These are phyloP conservation scores for Strix aluco DNA, from an alignment of 2,113 vertebrate species.

Conservation along the genomic window DNA sequence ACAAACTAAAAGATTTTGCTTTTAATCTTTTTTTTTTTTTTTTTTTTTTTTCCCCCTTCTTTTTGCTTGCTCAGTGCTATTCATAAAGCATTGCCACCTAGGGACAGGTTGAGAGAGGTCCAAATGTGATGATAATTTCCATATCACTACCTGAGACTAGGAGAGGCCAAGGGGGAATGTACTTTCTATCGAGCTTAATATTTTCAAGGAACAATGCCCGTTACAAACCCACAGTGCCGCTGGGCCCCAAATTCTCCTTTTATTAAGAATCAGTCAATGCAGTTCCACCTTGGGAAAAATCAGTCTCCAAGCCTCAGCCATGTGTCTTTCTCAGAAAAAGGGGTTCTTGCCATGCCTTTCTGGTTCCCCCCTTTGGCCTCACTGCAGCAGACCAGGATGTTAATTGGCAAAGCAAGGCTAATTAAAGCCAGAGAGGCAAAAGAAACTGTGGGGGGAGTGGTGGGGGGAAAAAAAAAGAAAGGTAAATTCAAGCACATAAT, in stretches of 20 bases:
- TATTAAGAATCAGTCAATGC: slow-evolving; percentile 54
- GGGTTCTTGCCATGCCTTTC: slow-evolving; percentile 1
- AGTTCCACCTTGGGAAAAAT: slow-evolving; percentile 34
- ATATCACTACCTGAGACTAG: slow-evolving; percentile 26
- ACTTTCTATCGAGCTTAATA: slow-evolving; percentile 27
- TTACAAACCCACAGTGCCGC: slow-evolving; percentile 1
- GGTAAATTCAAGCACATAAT: slow-evolving; percentile 20
- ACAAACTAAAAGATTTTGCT: slow-evolving; percentile 14
- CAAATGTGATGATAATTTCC: slow-evolving; percentile 46
- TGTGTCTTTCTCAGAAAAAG: neutral
- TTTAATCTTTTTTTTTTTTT: neutral
- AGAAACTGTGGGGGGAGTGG: neutral
- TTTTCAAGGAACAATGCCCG: slow-evolving; percentile 41
- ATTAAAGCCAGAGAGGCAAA: slow-evolving; percentile 49
- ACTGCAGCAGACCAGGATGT: neutral
- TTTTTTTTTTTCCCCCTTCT: neutral
- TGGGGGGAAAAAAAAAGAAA: neutral
- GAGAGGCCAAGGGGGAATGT: slow-evolving; percentile 3
- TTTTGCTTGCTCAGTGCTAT: slow-evolving; percentile 45
- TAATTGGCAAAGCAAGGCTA: slow-evolving; percentile 58
- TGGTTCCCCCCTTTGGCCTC: slow-evolving; percentile 32
- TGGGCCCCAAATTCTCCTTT: slow-evolving; percentile 31
- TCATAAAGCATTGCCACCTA: slow-evolving; percentile 39
- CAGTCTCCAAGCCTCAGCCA: slow-evolving; percentile 24
- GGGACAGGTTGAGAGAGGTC: slow-evolving; percentile 36